A percentile compares a stretch with the other conserved stretches of the same genome.
Evolutionary conservation across 2,113 vertebrate genomes (phyloP).

Genomic region (Dasyurus viverrinus): DNA sequence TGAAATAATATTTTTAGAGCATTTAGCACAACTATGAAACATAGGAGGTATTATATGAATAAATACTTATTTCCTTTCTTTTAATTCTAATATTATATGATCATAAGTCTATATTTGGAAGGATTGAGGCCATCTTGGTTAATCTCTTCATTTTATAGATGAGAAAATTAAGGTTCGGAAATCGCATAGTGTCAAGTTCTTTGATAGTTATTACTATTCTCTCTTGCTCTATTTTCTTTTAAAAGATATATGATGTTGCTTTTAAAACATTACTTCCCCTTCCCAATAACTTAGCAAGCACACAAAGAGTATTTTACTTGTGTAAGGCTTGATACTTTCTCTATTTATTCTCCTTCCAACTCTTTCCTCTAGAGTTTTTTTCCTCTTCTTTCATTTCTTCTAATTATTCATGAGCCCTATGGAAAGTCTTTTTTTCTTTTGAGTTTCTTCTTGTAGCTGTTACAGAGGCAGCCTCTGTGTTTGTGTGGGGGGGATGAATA

Average conservation of each 20-base stretch:
- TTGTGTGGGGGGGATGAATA: too few relatives aligned
- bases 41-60: not conserved
- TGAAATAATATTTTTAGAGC: not conserved
- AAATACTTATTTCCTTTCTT: not conserved
- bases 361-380: not conserved
- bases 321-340: not conserved
- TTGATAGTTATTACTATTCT: not conserved
- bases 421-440: not conserved
- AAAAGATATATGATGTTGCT: not conserved
- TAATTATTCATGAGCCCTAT: not conserved
- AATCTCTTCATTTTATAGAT: not conserved
- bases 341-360: not conserved
- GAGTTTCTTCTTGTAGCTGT: not conserved
- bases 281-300: not conserved
- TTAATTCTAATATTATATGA: not conserved
- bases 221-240: not conserved
- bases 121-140: not conserved
- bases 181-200: not conserved
- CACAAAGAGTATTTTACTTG: not conserved
- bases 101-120: not conserved
- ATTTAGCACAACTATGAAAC: not conserved
- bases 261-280: not conserved
- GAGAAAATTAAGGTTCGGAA: not conserved
- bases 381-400: not conserved
- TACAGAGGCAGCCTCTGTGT: not conserved